Evolutionary conservation across 2,113 vertebrate genomes (phyloP).

Genomic region (Jacana jacana): DNA sequence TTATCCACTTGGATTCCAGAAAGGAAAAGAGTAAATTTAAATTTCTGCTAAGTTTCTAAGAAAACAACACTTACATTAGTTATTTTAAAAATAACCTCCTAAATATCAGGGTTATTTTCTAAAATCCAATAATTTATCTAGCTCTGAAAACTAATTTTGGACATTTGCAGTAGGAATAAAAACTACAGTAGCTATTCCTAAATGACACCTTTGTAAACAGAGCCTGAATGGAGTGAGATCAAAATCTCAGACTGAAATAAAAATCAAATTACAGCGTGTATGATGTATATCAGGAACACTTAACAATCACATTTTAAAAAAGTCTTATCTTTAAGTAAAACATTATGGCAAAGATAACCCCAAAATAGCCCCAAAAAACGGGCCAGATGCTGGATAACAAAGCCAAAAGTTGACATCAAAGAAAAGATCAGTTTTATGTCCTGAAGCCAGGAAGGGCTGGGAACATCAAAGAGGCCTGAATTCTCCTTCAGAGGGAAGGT

Average conservation of each 20-base stretch:
- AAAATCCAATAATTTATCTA: not conserved
- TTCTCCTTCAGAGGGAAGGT: not conserved
- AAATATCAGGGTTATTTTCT: not conserved
- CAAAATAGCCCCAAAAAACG: not conserved
- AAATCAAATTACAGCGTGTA: not conserved
- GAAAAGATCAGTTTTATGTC: not conserved
- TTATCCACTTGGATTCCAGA: not conserved
- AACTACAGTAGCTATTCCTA: not conserved
- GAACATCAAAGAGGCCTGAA: slow-evolving; percentile 5
- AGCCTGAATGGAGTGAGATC: not conserved
- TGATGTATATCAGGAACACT: not conserved
- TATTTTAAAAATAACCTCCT: not conserved
- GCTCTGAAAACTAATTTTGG: not conserved
- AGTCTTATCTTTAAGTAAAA: not conserved
- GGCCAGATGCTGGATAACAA: not conserved
- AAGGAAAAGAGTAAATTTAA: not conserved
- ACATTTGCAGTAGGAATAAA: not conserved
- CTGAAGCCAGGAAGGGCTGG: not conserved
- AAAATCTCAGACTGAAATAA: not conserved
- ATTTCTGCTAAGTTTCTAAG: not conserved
- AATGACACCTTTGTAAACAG: not conserved
- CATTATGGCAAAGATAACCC: not conserved
- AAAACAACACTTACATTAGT: not conserved
- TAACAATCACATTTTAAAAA: not conserved
- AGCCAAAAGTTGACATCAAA: not conserved